These are phyloP conservation scores for Dynastes grantii DNA, from an alignment of 2,888 invertebrate genomes.

Conservation along the genomic window DNA sequence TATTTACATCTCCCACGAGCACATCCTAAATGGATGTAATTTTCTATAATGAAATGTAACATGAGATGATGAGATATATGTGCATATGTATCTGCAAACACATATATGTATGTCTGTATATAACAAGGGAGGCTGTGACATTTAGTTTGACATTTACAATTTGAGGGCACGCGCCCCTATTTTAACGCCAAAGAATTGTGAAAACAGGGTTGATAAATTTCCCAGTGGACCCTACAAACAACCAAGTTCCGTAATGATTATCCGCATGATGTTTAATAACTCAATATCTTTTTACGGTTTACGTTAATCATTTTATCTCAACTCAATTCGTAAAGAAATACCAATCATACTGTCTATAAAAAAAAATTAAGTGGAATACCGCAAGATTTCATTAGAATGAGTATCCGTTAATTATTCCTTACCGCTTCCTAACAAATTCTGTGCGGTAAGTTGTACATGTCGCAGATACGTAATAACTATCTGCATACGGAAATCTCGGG, in stretches of 20 bases:
- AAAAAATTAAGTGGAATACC: slow-evolving; percentile 11
- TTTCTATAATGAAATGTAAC: slow-evolving; percentile 51
- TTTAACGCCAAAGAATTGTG: slow-evolving; percentile 18
- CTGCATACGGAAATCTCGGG: background rate
- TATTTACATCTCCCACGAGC: slow-evolving; percentile 52
- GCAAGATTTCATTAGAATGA: background rate
- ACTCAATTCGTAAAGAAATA: background rate
- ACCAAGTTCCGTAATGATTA: slow-evolving; percentile 25
- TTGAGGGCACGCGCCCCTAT: slow-evolving; percentile 53
- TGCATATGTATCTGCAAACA: slow-evolving; percentile 20
- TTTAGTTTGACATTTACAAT: slow-evolving; percentile 64
- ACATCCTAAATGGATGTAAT: slow-evolving; percentile 10
- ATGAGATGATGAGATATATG: slow-evolving; percentile 48
- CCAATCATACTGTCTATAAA: background rate
- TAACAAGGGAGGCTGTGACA: slow-evolving; percentile 62
- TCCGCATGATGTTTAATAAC: background rate
- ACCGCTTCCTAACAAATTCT: slow-evolving; percentile 21
- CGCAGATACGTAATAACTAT: background rate
- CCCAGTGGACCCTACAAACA: slow-evolving; percentile 33
- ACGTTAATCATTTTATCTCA: background rate
- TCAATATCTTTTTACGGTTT: background rate
- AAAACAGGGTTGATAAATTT: slow-evolving; percentile 45
- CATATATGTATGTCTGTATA: slow-evolving; percentile 12
- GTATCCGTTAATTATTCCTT: slow-evolving; percentile 3
- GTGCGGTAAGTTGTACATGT: slow-evolving; percentile 5